A percentile compares a stretch with the other conserved stretches of the same genome.
Conservation (phyloP, 2,113 vertebrate species). For the Lepus europaeus region DNA sequence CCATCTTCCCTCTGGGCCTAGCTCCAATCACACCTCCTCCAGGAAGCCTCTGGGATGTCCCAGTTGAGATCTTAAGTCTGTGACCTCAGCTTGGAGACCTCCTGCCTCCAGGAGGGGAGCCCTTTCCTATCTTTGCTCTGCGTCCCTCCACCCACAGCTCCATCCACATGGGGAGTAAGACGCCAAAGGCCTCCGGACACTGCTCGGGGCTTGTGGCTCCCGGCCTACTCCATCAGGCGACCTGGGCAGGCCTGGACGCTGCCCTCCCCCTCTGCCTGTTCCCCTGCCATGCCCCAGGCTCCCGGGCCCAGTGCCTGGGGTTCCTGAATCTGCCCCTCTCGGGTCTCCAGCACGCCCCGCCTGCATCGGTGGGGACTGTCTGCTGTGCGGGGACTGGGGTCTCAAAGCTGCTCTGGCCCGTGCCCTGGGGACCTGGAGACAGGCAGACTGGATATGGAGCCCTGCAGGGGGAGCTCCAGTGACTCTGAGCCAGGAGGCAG, state of each 20-base stretch:
- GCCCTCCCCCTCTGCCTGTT: too few relatives aligned
- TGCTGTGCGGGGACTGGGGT: background rate
- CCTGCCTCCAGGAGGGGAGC: background rate
- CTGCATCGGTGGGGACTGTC: too few relatives aligned
- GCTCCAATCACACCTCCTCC: background rate
- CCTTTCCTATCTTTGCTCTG: too few relatives aligned
- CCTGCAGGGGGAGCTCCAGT: too few relatives aligned
- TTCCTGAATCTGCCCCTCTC: too few relatives aligned
- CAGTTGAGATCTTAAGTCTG: background rate
- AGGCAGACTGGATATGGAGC: too few relatives aligned
- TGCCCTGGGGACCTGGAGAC: too few relatives aligned
- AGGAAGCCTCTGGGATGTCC: background rate
- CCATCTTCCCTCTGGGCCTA: background rate
- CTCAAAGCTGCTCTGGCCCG: background rate
- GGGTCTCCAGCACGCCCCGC: too few relatives aligned
- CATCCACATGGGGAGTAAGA: background rate
- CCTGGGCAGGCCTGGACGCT: background rate
- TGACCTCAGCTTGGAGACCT: background rate
- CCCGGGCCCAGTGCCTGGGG: background rate
- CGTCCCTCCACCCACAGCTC: background rate
- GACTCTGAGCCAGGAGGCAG: background rate
- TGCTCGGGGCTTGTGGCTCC: background rate
- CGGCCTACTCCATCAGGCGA: background rate
- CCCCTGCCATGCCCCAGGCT: background rate
- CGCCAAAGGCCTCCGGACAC: background rate